Conservation (phyloP, 2,888 invertebrate genomes). For the Pseudanteris insignis region DNA sequence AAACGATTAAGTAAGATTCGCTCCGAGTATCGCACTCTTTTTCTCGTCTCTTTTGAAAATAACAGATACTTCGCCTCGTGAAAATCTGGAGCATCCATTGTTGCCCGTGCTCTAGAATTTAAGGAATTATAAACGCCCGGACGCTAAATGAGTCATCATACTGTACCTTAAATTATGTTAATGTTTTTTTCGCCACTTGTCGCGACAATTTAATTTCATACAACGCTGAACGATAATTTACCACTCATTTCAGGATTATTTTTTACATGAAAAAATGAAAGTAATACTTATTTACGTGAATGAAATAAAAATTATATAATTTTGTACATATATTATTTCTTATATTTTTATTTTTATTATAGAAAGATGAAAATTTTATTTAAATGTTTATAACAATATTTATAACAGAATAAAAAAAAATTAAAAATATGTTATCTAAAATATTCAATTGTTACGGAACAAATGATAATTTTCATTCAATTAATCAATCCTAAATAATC, state of each 20-base stretch:
- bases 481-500: too few relatives aligned
- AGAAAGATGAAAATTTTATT: too few relatives aligned
- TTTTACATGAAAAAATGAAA: too few relatives aligned
- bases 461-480: neutral
- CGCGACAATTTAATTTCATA: neutral
- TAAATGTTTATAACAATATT: too few relatives aligned
- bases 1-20: slow-evolving; percentile 39
- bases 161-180: slow-evolving; percentile 25
- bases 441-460: neutral
- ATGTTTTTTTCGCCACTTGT: slow-evolving; percentile 11
- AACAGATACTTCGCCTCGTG: slow-evolving; percentile 27
- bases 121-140: slow-evolving; percentile 31
- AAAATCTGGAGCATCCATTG: slow-evolving; percentile 39
- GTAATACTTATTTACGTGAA: too few relatives aligned
- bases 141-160: slow-evolving; percentile 27
- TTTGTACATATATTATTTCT: too few relatives aligned
- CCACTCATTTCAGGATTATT: too few relatives aligned
- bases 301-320: too few relatives aligned
- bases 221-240: too few relatives aligned
- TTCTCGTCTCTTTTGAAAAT: slow-evolving; percentile 36
- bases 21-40: slow-evolving; percentile 28
- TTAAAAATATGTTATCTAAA: neutral
- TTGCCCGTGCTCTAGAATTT: slow-evolving; percentile 32
- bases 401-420: neutral
- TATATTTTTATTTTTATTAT: too few relatives aligned